These are phyloP conservation scores for Mactromeris polynyma DNA, from an alignment of 2,888 invertebrate species.

Conservation along the genomic window DNA sequence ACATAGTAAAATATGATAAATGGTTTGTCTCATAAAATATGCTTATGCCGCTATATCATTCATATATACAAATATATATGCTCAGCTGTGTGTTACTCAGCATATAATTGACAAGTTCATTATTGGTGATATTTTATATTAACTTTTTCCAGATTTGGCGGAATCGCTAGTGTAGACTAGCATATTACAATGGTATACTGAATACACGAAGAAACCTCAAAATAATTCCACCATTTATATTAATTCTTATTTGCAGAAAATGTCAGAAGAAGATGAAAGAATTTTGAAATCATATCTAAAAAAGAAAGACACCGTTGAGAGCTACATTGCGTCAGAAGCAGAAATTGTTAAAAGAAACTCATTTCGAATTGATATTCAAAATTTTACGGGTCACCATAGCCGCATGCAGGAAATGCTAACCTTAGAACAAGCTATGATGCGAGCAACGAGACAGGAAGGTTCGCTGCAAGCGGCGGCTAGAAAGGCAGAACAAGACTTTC, in stretches of 20 bases:
- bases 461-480: conserved; percentile 1
- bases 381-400: not conserved
- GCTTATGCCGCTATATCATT: no score
- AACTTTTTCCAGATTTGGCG: no score
- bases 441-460: conserved; percentile 5
- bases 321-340: not conserved
- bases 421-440: conserved; percentile 12
- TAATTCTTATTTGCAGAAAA: not conserved
- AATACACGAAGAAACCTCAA: not conserved
- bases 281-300: not conserved
- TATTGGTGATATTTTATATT: no score
- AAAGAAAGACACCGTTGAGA: not conserved
- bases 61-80: no score
- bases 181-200: not conserved
- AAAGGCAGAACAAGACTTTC: not conserved
- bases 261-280: conserved; percentile 10
- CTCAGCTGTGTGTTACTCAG: no score
- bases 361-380: not conserved
- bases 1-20: no score
- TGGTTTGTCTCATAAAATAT: no score
- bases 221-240: no score
- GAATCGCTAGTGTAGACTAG: not conserved
- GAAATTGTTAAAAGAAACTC: not conserved
- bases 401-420: not conserved
- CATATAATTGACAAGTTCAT: no score